Evolutionary conservation across 2,113 vertebrate genomes (phyloP).

Genomic region (Chunga burmeisteri): DNA sequence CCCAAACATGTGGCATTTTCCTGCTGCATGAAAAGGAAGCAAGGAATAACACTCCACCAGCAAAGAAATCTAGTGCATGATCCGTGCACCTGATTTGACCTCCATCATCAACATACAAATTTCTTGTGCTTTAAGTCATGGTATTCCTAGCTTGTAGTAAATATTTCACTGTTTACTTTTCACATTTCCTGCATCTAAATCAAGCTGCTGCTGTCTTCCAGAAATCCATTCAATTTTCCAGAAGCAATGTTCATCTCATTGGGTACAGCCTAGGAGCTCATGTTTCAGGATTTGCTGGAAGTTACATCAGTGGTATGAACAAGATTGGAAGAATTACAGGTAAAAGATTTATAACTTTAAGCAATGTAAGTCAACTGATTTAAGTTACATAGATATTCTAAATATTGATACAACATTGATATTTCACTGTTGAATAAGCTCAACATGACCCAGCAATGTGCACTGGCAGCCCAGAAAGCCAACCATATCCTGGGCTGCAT

Average conservation of each 20-base stretch:
- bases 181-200: neutral
- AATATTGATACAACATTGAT: no score
- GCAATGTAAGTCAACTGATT: neutral
- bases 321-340: slow-evolving; percentile 96
- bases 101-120: neutral
- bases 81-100: neutral
- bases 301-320: slow-evolving; percentile 72
- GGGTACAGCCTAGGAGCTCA: slow-evolving; percentile 98
- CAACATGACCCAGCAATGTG: no score
- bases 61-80: neutral
- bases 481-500: no score
- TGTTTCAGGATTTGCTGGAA: slow-evolving; percentile 93
- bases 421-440: no score
- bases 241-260: slow-evolving; percentile 86
- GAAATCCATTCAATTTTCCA: slow-evolving; percentile 78
- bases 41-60: neutral
- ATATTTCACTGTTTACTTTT: neutral
- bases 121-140: neutral
- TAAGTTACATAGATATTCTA: neutral
- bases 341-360: slow-evolving; percentile 38
- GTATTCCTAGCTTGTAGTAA: neutral
- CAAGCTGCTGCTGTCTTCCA: slow-evolving; percentile 64
- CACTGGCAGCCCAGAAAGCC: no score
- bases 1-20: neutral
- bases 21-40: neutral